Conservation (phyloP, 2,113 vertebrate species). For the Gallinago media region DNA sequence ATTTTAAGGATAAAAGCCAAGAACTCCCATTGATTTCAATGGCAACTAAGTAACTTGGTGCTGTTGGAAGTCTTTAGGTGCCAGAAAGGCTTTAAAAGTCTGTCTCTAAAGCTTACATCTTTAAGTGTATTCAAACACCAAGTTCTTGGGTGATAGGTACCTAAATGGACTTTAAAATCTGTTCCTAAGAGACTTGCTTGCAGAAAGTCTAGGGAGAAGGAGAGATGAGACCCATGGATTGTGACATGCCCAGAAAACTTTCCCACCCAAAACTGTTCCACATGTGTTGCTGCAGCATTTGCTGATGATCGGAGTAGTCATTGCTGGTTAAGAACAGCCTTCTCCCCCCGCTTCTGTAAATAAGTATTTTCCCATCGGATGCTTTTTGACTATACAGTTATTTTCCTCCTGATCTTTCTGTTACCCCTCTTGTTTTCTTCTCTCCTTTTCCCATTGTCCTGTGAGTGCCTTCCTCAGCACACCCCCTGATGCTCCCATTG, state of each 20-base stretch:
- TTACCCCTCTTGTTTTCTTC: not conserved
- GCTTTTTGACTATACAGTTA: not conserved
- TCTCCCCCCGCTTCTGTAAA: not conserved
- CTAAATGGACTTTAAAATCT: not conserved
- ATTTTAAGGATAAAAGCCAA: constrained; percentile 19
- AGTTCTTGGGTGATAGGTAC: not conserved
- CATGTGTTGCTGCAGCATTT: not conserved
- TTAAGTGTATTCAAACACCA: not conserved
- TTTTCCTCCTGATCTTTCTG: not conserved
- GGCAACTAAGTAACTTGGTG: not conserved
- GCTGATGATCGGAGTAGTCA: not conserved
- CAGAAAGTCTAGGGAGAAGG: not conserved
- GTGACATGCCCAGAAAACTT: not conserved
- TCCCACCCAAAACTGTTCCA: not conserved
- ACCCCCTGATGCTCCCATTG: not conserved
- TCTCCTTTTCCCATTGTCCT: not conserved
- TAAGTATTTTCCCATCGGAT: not conserved
- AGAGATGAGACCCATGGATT: not conserved
- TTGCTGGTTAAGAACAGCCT: not conserved
- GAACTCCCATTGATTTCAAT: not conserved
- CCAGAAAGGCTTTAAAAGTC: not conserved
- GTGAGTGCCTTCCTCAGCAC: not conserved
- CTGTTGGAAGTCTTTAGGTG: not conserved
- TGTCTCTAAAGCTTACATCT: not conserved
- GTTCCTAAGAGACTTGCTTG: not conserved